Percentiles rank a stretch among this genome's conserved stretches.
Conservation (phyloP, 2,888 invertebrate genomes). For the Apomyelois bistriatella region DNA sequence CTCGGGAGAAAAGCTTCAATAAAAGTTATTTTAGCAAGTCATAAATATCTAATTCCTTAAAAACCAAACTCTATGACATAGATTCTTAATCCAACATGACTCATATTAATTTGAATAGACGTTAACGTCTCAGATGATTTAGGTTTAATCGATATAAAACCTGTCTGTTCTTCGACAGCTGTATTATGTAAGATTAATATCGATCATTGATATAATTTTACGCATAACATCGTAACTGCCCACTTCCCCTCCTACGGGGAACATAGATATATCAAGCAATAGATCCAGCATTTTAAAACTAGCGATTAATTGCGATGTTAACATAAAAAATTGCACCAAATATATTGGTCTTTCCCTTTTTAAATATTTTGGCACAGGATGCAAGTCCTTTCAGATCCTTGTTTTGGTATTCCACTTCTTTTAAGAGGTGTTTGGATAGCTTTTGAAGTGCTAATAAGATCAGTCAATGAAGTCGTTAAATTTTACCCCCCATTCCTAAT, state of each 20-base stretch:
- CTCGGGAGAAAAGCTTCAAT: too few species aligned
- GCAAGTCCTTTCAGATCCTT: too few species aligned
- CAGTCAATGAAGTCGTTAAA: too few species aligned
- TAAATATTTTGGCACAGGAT: too few species aligned
- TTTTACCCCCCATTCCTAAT: too few species aligned
- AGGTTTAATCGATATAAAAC: constrained; percentile 7
- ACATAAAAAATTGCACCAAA: too few species aligned
- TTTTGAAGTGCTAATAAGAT: too few species aligned
- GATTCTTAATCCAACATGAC: not conserved
- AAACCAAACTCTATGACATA: not conserved
- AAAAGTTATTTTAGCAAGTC: too few species aligned
- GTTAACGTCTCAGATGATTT: constrained; percentile 11
- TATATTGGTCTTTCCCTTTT: too few species aligned
- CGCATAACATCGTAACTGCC: constrained; percentile 35
- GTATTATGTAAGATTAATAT: constrained; percentile 49
- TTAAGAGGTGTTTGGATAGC: too few species aligned
- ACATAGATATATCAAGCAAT: constrained; percentile 18
- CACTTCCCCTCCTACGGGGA: constrained; percentile 27
- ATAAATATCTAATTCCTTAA: too few species aligned
- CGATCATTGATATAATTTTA: constrained; percentile 45
- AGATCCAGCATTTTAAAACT: constrained; percentile 10
- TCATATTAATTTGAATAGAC: constrained; percentile 9
- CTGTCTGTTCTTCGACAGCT: constrained; percentile 37
- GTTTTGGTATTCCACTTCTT: too few species aligned
- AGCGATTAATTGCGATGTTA: not conserved